These are phyloP conservation scores for Campylorhamphus procurvoides DNA, from an alignment of 2,113 vertebrate species.

Conservation along the genomic window DNA sequence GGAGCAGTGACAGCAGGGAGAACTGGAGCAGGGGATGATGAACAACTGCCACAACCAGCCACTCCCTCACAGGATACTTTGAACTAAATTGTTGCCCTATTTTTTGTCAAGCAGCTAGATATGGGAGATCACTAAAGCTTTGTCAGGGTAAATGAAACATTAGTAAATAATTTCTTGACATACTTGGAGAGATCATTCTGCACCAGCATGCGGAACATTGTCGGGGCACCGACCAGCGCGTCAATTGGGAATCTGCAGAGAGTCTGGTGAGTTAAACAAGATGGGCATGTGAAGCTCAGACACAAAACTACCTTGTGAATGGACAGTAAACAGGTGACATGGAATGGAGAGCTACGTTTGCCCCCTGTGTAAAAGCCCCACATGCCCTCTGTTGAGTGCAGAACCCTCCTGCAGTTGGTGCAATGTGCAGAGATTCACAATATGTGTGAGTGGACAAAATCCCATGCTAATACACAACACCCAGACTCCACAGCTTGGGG, in stretches of 20 bases:
- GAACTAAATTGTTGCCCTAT: neutral
- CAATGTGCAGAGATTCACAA: neutral
- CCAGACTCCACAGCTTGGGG: neutral
- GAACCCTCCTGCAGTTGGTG: neutral
- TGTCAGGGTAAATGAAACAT: neutral
- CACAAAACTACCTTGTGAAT: neutral
- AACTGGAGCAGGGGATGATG: neutral
- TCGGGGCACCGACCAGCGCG: conserved; percentile 60
- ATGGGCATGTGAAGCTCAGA: neutral
- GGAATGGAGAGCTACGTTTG: neutral
- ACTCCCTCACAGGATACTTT: neutral
- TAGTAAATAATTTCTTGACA: neutral
- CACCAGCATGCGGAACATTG: conserved; percentile 80
- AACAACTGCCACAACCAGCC: neutral
- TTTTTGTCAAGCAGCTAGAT: neutral
- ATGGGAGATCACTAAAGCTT: neutral
- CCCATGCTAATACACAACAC: neutral
- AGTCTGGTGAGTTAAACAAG: conserved; percentile 63
- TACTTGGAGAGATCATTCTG: conserved; percentile 76
- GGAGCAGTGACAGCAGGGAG: neutral
- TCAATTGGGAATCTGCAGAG: conserved; percentile 79
- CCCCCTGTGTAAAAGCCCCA: neutral
- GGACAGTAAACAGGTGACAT: neutral
- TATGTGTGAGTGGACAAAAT: neutral
- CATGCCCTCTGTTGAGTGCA: neutral